Percentiles rank a stretch among this genome's conserved stretches.
Evolutionary conservation across 2,888 invertebrate genomes (phyloP).

Genomic region (Dermolepida albohirtum): DNA sequence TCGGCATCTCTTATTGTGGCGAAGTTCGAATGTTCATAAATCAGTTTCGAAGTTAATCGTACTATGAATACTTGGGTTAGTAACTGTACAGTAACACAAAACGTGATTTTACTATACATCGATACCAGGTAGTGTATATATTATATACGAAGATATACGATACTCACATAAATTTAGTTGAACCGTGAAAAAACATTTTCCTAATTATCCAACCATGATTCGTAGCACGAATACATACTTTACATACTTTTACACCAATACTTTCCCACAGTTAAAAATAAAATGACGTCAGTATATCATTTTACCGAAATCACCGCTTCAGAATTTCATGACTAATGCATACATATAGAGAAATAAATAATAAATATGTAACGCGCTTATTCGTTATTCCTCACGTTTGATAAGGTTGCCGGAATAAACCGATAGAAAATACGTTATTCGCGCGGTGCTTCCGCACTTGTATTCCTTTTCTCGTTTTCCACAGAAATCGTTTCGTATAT

Average conservation of each 20-base stretch:
- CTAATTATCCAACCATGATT: slow-evolving; percentile 6
- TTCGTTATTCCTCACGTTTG: slow-evolving; percentile 11
- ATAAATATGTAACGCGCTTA: background rate
- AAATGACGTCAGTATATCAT: slow-evolving; percentile 12
- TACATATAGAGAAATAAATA: slow-evolving; percentile 4
- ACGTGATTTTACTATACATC: no score
- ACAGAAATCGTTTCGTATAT: slow-evolving; percentile 23
- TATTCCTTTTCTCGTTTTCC: background rate
- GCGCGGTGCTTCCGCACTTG: background rate
- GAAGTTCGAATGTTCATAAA: no score
- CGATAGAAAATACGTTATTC: slow-evolving; percentile 1
- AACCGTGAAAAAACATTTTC: slow-evolving; percentile 4
- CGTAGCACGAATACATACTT: background rate
- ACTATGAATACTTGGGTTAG: no score
- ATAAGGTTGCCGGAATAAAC: slow-evolving; percentile 9
- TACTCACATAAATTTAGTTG: no score
- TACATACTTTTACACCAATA: background rate
- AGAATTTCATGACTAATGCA: slow-evolving; percentile 21
- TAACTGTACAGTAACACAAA: no score
- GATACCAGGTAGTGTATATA: no score
- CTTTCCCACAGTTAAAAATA: slow-evolving; percentile 4
- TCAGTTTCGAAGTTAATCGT: no score
- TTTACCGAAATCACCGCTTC: slow-evolving; percentile 1
- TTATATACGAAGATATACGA: no score
- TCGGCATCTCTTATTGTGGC: no score